Percentiles rank a stretch among this genome's conserved stretches.
These are phyloP conservation scores for Parnassius orleans DNA, from an alignment of 2,888 invertebrate genomes.

Conservation along the genomic window DNA sequence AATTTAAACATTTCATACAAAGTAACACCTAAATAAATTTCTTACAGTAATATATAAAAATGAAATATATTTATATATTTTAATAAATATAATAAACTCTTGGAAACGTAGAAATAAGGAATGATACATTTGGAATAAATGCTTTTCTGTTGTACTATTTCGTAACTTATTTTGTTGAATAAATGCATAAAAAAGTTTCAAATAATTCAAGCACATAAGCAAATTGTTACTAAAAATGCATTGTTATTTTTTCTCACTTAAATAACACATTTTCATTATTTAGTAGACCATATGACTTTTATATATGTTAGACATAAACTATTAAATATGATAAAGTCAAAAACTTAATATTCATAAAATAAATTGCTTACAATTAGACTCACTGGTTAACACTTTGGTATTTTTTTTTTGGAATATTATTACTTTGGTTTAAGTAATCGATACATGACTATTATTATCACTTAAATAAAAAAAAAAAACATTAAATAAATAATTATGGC, in stretches of 20 bases:
- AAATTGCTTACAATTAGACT: neutral
- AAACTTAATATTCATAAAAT: no score
- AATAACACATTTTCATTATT: no score
- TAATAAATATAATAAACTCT: neutral
- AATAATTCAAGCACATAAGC: no score
- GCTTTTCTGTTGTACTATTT: neutral
- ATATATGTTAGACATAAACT: no score
- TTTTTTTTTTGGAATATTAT: constrained; percentile 5
- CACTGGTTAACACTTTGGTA: constrained; percentile 19
- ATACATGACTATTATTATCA: neutral
- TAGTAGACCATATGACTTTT: no score
- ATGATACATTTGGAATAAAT: constrained; percentile 16
- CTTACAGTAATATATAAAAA: neutral
- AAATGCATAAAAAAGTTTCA: no score
- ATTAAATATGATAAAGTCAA: no score
- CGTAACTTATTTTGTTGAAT: neutral
- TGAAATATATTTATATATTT: neutral
- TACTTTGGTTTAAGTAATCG: constrained; percentile 1
- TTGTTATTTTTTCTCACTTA: no score
- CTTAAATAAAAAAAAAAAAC: neutral
- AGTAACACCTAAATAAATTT: constrained; percentile 14
- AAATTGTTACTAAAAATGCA: no score
- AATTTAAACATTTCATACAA: neutral
- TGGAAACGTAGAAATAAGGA: constrained; percentile 7
- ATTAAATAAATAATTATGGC: constrained; percentile 31